phyloP scores from a whole-genome alignment of 2,888 invertebrate genomes.

The Xestia xanthographa region DNA sequence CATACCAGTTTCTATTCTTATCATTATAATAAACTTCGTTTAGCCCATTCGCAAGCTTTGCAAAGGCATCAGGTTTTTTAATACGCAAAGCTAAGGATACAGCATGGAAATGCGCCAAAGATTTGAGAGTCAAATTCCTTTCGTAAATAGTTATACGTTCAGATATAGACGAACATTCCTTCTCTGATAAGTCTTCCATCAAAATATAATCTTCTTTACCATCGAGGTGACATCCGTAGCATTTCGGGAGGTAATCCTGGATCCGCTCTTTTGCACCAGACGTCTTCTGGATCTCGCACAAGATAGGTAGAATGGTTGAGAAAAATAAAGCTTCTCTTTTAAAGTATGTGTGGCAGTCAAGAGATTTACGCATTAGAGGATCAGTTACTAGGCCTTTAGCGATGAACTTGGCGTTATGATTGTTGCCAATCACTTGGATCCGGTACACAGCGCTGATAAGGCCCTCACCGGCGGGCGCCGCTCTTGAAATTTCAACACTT shows the following conservation, averaged over 20 bases:
- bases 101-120: conserved; percentile 79
- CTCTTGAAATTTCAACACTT: conserved; percentile 70
- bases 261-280: conserved; percentile 74
- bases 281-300: conserved; percentile 71
- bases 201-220: conserved; percentile 77
- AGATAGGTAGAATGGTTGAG: conserved; percentile 70
- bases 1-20: conserved; percentile 73
- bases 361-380: conserved; percentile 67
- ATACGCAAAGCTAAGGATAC: conserved; percentile 75
- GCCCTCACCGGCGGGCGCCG: conserved; percentile 77
- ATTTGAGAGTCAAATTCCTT: conserved; percentile 70
- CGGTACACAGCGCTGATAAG: conserved; percentile 78
- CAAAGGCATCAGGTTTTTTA: conserved; percentile 72
- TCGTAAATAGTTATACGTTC: conserved; percentile 67
- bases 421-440: conserved; percentile 68
- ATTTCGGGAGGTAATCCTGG: conserved; percentile 71
- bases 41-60: conserved; percentile 65
- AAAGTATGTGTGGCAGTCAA: conserved; percentile 71
- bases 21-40: conserved; percentile 75
- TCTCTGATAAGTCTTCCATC: conserved; percentile 76
- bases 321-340: conserved; percentile 76
- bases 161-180: conserved; percentile 65
- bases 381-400: conserved; percentile 75
- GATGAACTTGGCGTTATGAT: conserved; percentile 70
- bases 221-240: conserved; percentile 73